These are phyloP conservation scores for Netelia virgata DNA, from an alignment of 2,888 invertebrate species.

Conservation along the genomic window DNA sequence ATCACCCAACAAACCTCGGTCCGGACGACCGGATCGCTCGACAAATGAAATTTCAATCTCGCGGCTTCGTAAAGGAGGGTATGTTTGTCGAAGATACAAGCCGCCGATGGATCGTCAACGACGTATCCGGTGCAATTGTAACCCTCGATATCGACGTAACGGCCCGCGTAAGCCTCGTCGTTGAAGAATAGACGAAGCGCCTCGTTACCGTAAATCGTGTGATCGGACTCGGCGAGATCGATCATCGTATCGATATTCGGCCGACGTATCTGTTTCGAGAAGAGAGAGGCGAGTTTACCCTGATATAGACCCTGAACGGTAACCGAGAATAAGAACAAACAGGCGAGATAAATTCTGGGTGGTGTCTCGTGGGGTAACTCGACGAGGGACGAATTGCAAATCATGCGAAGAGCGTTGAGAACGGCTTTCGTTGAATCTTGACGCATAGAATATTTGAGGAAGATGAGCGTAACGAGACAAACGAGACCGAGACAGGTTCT, in stretches of 20 bases:
- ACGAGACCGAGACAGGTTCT: neutral
- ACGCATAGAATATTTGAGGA: conserved; percentile 18
- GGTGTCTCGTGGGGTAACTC: neutral
- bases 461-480: neutral
- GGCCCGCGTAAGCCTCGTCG: neutral
- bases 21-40: neutral
- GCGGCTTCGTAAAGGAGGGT: neutral
- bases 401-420: conserved; percentile 9
- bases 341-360: conserved; percentile 21
- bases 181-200: neutral
- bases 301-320: conserved; percentile 33
- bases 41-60: conserved; percentile 14
- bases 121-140: conserved; percentile 3
- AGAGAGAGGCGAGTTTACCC: conserved; percentile 30
- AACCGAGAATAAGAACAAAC: conserved; percentile 8
- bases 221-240: conserved; percentile 13
- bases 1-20: neutral
- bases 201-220: neutral
- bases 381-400: conserved; percentile 24
- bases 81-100: neutral
- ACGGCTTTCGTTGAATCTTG: neutral
- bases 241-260: neutral
- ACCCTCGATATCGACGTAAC: neutral
- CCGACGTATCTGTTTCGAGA: conserved; percentile 6
- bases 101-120: conserved; percentile 1